Evolutionary conservation across 1,140 invertebrate genomes (phyloP), one percentile per base, ranked within the genome.

Genomic region (Orussus abietinus): DNA sequence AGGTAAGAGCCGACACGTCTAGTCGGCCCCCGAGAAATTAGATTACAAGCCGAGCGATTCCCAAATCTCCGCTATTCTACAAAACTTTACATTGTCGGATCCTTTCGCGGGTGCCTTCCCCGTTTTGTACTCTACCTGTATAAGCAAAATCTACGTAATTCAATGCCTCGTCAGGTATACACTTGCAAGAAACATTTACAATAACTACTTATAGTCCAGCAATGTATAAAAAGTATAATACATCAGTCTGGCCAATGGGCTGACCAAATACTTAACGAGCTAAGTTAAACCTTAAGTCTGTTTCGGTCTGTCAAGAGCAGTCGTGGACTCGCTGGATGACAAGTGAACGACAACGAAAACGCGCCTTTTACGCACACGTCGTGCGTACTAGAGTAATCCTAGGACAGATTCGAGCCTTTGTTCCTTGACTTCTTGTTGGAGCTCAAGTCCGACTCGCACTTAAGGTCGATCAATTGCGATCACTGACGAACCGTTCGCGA

Each of bases 191-290:
- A 59, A 36, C 56, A 62, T 67, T 60, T 62, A 66, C 57, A 64
- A 46, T 57, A 51, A 55, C 57, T 42, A 59, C 45, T 56, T 28
- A 45, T 62, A 62, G 53, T 57, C 52, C 52, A 55, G 56, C 53
- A 58, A 61, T 59, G 54, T 65, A 59, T 66, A 66, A 65, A 66
- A 55, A 58, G 45, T 68, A 68, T 68, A 62, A 62, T 69, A 67
- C 64, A 69, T 69, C 65, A 69, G 66, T 69, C 66, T 59, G 65
- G 61, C 59, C 58, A 55, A 29, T 36, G 30, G 31, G 38, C 36
- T 62, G 59, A 58, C 60, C 51, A 57, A 59, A 60, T 62, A 59
- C 59, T 57, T 57, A 49, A 44, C 18, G 33, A 49, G 46, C 49
- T 49, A 46, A 11, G n/a, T 19, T 20, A n/a, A n/a, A n/a, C n/a